Base-by-base conservation (phyloP, 2,888 invertebrate genomes). In the Parnassius orleans region DNA sequence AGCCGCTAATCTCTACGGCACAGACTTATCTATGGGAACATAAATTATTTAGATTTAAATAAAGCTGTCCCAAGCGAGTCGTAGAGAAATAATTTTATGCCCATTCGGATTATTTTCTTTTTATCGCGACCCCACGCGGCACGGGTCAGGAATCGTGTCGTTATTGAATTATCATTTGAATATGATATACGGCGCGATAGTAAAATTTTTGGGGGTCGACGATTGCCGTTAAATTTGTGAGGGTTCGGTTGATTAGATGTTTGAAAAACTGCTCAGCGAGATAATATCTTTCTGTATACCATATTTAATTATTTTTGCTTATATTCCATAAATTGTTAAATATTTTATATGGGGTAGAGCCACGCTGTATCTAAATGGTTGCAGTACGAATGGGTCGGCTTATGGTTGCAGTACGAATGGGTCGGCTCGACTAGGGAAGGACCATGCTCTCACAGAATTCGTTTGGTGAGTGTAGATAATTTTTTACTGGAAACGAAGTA, bases 111-210 rank as follows among this genome's bases (percentile, higher is more conserved):
- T 86, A 75, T 73, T 72, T 77, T 77, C 74, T 77, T 79, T 84
- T 89, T 85, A 90, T 88, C 86, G 76, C 74, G 74, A 69, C 79
- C 81, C 80, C 73, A 70, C 74, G 72, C 74, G 70, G 68, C 65
- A 72, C 73, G 80, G 84, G 81, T 84, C 82, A 82, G 79, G 80
- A 87, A 87, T 88, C 85, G 84, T 79, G 75, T 75, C 73, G 78
- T 83, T 87, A 90, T 90, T 87, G 89, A 90, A 91, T 90, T 90
- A 90, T 88, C 87, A 87, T 89, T 86, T 85, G 84, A 87, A 88
- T 89, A 81, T 87, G 86, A 90, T 90, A 83, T 86, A 87, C 83
- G 77, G 78, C 76, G 81, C 76, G 79, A 77, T 81, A 76, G 77
- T 76, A 71, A 76, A 80, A 80, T 46, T 47, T 77, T 76, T 77